A percentile compares a stretch with the other conserved stretches of the same genome.
Evolutionary conservation across 2,113 vertebrate genomes (phyloP).

Genomic region (Misgurnus mizolepis): DNA sequence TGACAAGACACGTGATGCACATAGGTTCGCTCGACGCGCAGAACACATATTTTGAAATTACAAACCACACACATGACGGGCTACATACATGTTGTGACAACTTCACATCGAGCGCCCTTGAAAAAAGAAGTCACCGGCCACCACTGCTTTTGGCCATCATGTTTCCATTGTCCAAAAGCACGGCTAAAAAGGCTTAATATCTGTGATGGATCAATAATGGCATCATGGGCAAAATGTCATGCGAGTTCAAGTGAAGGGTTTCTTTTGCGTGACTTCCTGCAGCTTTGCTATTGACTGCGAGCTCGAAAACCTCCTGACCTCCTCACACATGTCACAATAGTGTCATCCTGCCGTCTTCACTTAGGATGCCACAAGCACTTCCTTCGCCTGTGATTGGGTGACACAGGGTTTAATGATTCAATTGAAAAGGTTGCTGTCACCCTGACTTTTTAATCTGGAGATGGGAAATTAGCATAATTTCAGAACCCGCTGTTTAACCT

Average conservation of each 20-base stretch:
- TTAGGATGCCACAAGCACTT: constrained; percentile 36
- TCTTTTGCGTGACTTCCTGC: constrained; percentile 19
- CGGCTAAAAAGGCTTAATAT: constrained; percentile 1
- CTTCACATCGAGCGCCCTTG: too few relatives aligned
- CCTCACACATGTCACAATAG: constrained; percentile 64
- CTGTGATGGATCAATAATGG: constrained; percentile 48
- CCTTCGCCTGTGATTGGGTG: constrained; percentile 27
- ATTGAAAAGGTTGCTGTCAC: constrained; percentile 67
- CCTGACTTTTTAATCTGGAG: constrained; percentile 66
- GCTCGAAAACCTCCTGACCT: constrained; percentile 45
- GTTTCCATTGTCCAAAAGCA: constrained; percentile 28
- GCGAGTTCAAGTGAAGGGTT: constrained; percentile 37
- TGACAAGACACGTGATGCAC: too few relatives aligned
- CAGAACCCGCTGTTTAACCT: constrained; percentile 62
- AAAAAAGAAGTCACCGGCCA: constrained; percentile 15
- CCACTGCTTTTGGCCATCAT: not conserved
- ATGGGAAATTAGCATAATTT: constrained; percentile 68
- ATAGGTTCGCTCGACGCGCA: too few relatives aligned
- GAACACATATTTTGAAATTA: too few relatives aligned
- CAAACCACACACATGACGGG: too few relatives aligned
- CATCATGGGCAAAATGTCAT: constrained; percentile 37
- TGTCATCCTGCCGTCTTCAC: constrained; percentile 51
- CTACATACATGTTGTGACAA: too few relatives aligned
- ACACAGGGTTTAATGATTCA: constrained; percentile 57
- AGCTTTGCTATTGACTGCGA: constrained; percentile 43